Evolutionary conservation across 2,113 vertebrate genomes (phyloP).

Genomic region (Tupaia chinensis): DNA sequence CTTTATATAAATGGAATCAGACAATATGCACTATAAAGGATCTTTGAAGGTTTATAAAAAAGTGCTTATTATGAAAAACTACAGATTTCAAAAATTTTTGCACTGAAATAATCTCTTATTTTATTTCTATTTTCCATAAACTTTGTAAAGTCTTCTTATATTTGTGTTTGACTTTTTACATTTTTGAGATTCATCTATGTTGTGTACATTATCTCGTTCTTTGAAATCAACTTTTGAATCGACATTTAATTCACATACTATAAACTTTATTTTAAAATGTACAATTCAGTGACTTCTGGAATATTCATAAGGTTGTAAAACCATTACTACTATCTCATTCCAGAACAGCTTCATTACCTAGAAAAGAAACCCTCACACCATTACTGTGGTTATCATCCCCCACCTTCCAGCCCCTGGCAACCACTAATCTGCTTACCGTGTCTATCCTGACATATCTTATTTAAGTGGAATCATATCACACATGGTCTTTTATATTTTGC

Average conservation of each 20-base stretch:
- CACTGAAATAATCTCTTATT: too few relatives aligned
- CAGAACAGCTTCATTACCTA: neutral
- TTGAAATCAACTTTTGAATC: neutral
- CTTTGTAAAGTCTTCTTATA: too few relatives aligned
- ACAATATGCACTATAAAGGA: neutral
- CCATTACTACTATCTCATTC: neutral
- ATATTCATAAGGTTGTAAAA: neutral
- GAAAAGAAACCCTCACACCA: neutral
- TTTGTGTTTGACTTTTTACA: constrained; percentile 1
- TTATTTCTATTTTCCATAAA: too few relatives aligned
- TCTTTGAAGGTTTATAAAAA: too few relatives aligned
- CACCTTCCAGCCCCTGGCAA: neutral
- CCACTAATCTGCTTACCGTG: neutral
- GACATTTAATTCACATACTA: neutral
- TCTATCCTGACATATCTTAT: neutral
- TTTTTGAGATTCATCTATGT: neutral
- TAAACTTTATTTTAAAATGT: neutral
- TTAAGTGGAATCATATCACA: neutral
- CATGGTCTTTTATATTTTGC: neutral
- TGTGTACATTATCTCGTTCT: neutral
- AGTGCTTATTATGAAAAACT: too few relatives aligned
- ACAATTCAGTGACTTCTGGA: neutral
- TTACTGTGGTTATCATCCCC: neutral
- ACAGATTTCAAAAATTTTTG: too few relatives aligned
- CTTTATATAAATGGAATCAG: neutral